These are phyloP conservation scores for Notolepis coatsorum DNA, from an alignment of 2,797 vertebrate genomes.

Conservation along the genomic window DNA sequence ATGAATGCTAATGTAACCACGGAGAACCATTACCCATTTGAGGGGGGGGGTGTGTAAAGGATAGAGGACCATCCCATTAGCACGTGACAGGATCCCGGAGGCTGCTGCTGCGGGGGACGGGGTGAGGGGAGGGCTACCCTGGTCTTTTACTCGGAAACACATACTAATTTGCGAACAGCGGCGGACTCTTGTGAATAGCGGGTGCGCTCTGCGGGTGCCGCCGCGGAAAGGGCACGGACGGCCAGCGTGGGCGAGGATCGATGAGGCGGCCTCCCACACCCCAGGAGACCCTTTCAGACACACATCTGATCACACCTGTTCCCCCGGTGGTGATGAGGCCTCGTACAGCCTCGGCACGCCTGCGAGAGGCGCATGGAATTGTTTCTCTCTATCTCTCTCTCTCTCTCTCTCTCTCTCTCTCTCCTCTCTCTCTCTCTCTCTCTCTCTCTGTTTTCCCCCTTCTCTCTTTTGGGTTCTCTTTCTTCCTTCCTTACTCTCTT, in stretches of 20 bases:
- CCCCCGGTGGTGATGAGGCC: slow-evolving; percentile 6
- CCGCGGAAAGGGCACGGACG: neutral
- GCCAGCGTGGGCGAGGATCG: too few relatives aligned
- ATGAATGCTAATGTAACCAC: neutral
- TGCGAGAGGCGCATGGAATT: neutral
- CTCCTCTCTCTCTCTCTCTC: too few relatives aligned
- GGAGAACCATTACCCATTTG: neutral
- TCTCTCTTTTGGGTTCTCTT: neutral
- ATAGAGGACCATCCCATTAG: neutral
- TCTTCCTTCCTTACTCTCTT: neutral
- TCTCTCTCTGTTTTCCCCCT: neutral
- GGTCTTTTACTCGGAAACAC: neutral
- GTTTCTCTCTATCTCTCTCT: neutral
- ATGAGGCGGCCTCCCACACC: slow-evolving; percentile 9
- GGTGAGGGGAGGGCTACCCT: neutral
- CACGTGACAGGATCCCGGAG: too few relatives aligned
- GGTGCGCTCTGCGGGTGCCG: neutral
- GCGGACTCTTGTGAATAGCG: neutral
- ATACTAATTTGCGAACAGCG: neutral
- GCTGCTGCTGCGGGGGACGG: neutral
- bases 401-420: neutral
- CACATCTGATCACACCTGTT: neutral
- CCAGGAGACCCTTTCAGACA: slow-evolving; percentile 16
- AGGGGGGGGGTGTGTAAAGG: neutral
- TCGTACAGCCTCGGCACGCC: neutral